These are phyloP conservation scores for Gymnarchus niloticus DNA, from an alignment of 2,113 vertebrate genomes.

Conservation along the genomic window DNA sequence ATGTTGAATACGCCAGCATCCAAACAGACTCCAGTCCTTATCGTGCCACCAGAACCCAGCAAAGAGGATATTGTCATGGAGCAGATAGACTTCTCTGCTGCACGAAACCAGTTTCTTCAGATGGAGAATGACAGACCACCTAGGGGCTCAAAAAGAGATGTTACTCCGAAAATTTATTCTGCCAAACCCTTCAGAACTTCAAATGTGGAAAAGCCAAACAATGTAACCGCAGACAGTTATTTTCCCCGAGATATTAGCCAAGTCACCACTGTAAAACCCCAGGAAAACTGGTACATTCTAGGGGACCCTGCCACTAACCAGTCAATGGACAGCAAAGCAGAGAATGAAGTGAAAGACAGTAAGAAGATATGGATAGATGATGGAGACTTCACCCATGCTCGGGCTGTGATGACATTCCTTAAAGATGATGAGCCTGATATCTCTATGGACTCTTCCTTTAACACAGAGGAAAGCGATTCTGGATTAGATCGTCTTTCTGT, in stretches of 20 bases:
- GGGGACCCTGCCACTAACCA: constrained; percentile 39
- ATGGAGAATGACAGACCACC: constrained; percentile 65
- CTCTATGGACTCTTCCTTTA: constrained; percentile 62
- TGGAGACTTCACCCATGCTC: constrained; percentile 79
- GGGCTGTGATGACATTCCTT: constrained; percentile 79
- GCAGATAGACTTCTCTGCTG: constrained; percentile 86
- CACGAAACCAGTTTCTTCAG: constrained; percentile 85
- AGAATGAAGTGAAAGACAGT: constrained; percentile 54
- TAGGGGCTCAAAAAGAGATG: constrained; percentile 61
- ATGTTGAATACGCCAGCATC: constrained; percentile 36
- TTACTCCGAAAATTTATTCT: constrained; percentile 76
- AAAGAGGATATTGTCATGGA: constrained; percentile 84
- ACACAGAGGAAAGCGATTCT: constrained; percentile 84
- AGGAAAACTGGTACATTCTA: constrained; percentile 50
- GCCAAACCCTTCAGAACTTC: constrained; percentile 82
- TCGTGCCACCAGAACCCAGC: constrained; percentile 49
- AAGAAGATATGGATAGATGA: constrained; percentile 74
- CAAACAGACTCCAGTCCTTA: constrained; percentile 40
- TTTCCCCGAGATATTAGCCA: constrained; percentile 41
- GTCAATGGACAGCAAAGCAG: constrained; percentile 13
- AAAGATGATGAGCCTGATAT: constrained; percentile 78
- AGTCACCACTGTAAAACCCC: constrained; percentile 44
- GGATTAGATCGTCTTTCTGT: constrained; percentile 88
- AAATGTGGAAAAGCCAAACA: constrained; percentile 54
- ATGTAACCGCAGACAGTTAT: constrained; percentile 41